These are phyloP conservation scores for Calidris pugnax DNA, from an alignment of 2,113 vertebrate species.

Conservation along the genomic window DNA sequence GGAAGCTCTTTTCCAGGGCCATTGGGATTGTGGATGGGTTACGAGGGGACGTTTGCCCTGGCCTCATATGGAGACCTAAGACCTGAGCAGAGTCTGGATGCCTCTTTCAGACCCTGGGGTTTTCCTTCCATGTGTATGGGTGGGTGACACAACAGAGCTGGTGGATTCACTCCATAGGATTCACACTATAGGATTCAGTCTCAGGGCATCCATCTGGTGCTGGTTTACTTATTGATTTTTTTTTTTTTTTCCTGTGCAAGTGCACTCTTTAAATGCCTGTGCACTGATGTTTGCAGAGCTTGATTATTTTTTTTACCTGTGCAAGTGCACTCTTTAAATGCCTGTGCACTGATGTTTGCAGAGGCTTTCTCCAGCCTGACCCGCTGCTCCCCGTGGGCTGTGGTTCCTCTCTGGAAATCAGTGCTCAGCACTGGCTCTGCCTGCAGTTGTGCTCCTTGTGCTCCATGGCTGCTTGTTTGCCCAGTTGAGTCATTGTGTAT, in stretches of 20 bases:
- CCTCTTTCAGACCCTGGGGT: not conserved
- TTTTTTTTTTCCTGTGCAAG: not conserved
- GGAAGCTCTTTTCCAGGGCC: not conserved
- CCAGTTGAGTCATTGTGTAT: slow-evolving; percentile 72
- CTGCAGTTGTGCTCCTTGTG: not conserved
- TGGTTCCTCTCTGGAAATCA: not conserved
- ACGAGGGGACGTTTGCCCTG: fast-evolving
- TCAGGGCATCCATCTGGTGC: not conserved
- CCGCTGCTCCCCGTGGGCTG: not conserved
- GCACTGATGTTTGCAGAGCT: too few species aligned
- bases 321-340: not conserved
- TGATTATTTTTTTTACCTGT: not conserved
- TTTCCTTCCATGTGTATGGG: fast-evolving
- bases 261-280: too few species aligned
- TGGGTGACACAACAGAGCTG: not conserved
- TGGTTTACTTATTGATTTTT: not conserved
- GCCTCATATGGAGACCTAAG: not conserved
- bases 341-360: fast-evolving
- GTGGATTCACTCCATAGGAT: not conserved
- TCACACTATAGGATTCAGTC: not conserved
- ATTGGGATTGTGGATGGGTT: not conserved
- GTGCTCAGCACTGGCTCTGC: not conserved
- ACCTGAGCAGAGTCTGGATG: not conserved
- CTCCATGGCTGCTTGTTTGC: slow-evolving; percentile 35
- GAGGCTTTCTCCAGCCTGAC: not conserved